Percentiles rank a stretch among this genome's conserved stretches.
Conservation (phyloP, 1,140 invertebrate genomes). For the Tribolium madens region DNA sequence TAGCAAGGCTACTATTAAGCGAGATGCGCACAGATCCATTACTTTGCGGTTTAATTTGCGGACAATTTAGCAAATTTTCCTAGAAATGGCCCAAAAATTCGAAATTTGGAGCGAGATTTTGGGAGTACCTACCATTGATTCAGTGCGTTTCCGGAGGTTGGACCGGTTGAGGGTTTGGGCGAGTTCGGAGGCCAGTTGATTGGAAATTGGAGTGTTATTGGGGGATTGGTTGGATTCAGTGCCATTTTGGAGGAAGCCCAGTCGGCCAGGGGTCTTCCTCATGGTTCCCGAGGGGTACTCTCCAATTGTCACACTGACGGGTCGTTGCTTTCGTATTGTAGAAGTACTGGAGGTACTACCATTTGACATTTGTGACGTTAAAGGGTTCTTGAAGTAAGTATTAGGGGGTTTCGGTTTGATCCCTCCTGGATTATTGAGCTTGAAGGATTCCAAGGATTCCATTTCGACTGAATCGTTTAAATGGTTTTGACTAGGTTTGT, state of each 20-base stretch:
- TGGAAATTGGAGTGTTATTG: constrained; percentile 69
- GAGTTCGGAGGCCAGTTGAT: constrained; percentile 78
- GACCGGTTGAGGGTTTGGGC: constrained; percentile 79
- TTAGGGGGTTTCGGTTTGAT: constrained; percentile 74
- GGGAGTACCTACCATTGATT: constrained; percentile 69
- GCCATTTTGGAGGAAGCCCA: constrained; percentile 74
- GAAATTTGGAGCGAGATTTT: neutral
- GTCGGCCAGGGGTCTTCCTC: constrained; percentile 73
- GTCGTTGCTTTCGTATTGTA: constrained; percentile 52
- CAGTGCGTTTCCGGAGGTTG: constrained; percentile 77
- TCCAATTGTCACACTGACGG: constrained; percentile 74
- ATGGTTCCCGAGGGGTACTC: constrained; percentile 73
- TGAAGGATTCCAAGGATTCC: constrained; percentile 79
- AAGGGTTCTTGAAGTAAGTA: constrained; percentile 78
- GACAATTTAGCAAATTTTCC: constrained; percentile 66
- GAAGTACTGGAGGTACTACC: constrained; percentile 37
- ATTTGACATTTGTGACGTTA: constrained; percentile 50
- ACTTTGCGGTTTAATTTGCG: constrained; percentile 63
- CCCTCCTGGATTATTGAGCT: constrained; percentile 72
- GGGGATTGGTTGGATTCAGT: neutral
- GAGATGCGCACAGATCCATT: constrained; percentile 68
- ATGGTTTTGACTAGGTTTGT: constrained; percentile 54
- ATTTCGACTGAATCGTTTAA: constrained; percentile 74
- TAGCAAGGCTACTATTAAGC: constrained; percentile 67
- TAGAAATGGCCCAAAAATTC: constrained; percentile 56